Evolutionary conservation across 1,140 invertebrate genomes (phyloP).

Genomic region (Bombus superbus): DNA sequence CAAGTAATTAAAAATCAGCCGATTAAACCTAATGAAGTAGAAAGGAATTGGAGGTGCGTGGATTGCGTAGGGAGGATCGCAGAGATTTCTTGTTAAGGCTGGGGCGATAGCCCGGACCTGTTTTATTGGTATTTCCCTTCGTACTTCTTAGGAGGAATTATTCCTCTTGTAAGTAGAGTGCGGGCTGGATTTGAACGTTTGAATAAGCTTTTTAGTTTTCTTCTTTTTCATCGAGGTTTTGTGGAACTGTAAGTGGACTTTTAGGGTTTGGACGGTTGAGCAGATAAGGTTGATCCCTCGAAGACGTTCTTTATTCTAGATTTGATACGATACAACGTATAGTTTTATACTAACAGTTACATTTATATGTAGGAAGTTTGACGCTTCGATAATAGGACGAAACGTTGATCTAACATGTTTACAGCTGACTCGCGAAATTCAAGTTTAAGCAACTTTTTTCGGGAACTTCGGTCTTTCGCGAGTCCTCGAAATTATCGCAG

Average conservation of each 20-base stretch:
- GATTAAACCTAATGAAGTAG: constrained; percentile 51
- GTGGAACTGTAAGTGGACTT: background rate
- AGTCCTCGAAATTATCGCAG: constrained; percentile 10
- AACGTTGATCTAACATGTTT: background rate
- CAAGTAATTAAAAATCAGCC: constrained; percentile 58
- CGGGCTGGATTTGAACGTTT: background rate
- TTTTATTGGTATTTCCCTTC: constrained; percentile 10
- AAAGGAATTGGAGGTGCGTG: constrained; percentile 10
- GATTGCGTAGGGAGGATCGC: background rate
- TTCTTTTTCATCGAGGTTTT: too few relatives aligned
- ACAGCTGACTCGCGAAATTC: background rate
- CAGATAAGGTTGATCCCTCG: too few relatives aligned
- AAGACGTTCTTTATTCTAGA: too few relatives aligned
- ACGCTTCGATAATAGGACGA: background rate
- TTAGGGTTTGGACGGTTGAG: background rate
- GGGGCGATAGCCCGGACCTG: background rate
- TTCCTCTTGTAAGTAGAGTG: too few relatives aligned
- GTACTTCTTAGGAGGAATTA: background rate
- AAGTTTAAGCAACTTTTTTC: constrained; percentile 15
- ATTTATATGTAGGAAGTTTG: background rate
- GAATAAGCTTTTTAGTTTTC: background rate
- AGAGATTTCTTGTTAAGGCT: constrained; percentile 26
- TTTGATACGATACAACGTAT: background rate
- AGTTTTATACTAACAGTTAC: background rate
- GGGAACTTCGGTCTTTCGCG: constrained; percentile 7